Conservation (phyloP, 2,888 invertebrate species). For the Pyrochroa serraticornis region DNA sequence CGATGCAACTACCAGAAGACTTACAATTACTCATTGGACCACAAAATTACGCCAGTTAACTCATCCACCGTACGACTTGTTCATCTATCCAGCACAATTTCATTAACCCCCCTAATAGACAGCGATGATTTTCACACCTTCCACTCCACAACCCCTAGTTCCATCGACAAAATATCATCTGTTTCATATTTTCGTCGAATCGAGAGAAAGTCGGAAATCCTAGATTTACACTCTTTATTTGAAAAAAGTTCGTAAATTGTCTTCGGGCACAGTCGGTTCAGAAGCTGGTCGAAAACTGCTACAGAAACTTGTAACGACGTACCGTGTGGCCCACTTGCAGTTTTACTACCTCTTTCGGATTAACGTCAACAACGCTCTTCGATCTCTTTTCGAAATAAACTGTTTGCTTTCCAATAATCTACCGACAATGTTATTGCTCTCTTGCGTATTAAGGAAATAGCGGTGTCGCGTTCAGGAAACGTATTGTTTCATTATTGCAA, state of each 20-base stretch:
- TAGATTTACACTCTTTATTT: slow-evolving; percentile 6
- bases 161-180: not conserved
- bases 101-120: not conserved
- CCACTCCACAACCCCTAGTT: not conserved
- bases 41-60: slow-evolving; percentile 5
- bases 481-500: slow-evolving; percentile 6
- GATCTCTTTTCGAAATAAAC: not conserved
- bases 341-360: not conserved
- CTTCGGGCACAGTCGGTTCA: not conserved
- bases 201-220: not conserved
- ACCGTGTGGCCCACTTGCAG: not conserved
- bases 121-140: not conserved
- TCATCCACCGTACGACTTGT: not conserved
- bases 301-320: not conserved
- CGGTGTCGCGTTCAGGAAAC: not conserved
- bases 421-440: not conserved
- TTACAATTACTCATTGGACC: slow-evolving; percentile 7
- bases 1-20: not conserved
- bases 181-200: not conserved
- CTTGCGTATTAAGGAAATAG: not conserved
- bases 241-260: slow-evolving; percentile 2
- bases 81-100: slow-evolving; percentile 5
- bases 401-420: not conserved
- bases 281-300: not conserved
- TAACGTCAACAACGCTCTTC: not conserved